Evolutionary conservation across 2,797 vertebrate genomes (phyloP), one percentile per base, ranked within the genome.

Genomic region (Protonibea diacanthus): DNA sequence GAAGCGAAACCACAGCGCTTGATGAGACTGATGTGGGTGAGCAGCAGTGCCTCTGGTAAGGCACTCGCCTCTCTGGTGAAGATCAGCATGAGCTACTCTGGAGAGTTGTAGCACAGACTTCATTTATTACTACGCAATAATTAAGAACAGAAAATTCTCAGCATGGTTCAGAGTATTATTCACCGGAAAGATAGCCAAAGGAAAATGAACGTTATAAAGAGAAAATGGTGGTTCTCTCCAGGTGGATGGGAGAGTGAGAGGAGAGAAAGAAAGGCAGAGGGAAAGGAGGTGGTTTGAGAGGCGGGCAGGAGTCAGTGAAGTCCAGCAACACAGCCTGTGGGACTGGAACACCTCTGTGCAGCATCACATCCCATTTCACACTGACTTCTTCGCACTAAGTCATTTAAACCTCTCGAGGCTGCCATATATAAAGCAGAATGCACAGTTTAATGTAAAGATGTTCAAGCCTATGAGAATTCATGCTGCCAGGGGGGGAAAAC

Each of bases 361-460:
- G 79, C 86, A 86, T 90, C 85, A 88, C 75, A 84, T 86, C 77
- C 81, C 74, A 90, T 91, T 92, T 90, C 86, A 90, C 86, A 88
- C 80, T 60, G 47, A 80, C 87, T 91, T 85, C 80, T 83, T 88
- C 75, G 55, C 88, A 81, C 71, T 52, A n/a, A 79, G 81, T 72
- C 52, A 75, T 88, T 84, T 60, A 77, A 83, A 68, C 62, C 78
- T 82, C 84, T 62, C 3, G 51, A 79, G 78, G 77, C 80, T 64
- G 72, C 80, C 61, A 42, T 51, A 80, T 80, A 80, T 57, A 71
- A 65, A 83, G 64, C 60, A 66, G n/a, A 53, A 63, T 55, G 71
- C 67, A 74, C 45, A 44, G 69, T 69, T 84, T 75, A 75, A 66
- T 15, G 12, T 55, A 5, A 29, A 51, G 38, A 56, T 18, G 44